Conservation (phyloP, 2,888 invertebrate species). For the Argyra leucocephala region DNA sequence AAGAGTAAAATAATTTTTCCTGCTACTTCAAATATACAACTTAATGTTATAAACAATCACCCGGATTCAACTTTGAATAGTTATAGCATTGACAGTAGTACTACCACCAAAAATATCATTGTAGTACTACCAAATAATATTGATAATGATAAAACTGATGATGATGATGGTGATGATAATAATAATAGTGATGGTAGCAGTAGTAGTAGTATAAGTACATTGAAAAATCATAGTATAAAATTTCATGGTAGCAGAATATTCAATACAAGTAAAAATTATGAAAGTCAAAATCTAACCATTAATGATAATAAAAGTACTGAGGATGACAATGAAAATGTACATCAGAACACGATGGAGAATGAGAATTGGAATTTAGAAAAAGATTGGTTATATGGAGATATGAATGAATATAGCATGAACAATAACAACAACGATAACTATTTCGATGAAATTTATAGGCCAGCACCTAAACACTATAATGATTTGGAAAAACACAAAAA, state of each 20-base stretch:
- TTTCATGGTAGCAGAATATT: neutral
- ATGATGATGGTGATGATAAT: neutral
- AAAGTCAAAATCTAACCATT: neutral
- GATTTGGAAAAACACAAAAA: constrained; percentile 29
- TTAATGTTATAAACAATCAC: neutral
- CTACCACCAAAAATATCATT: no score
- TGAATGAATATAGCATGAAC: neutral
- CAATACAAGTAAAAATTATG: neutral
- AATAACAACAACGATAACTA: neutral
- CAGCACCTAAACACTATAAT: constrained; percentile 24
- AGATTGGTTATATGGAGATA: neutral
- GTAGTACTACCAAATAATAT: neutral
- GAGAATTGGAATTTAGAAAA: neutral
- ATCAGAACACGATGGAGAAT: neutral
- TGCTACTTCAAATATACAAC: neutral
- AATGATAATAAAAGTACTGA: neutral
- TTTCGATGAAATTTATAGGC: constrained; percentile 10
- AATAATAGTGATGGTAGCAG: neutral
- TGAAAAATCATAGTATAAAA: no score
- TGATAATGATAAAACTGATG: neutral
- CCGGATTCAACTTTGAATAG: no score
- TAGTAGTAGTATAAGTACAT: no score
- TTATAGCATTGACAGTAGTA: no score
- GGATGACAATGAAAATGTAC: neutral
- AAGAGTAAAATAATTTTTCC: neutral